Evolutionary conservation across 2,797 vertebrate species (phyloP).

Genomic region (Peromyscus melanophrys): DNA sequence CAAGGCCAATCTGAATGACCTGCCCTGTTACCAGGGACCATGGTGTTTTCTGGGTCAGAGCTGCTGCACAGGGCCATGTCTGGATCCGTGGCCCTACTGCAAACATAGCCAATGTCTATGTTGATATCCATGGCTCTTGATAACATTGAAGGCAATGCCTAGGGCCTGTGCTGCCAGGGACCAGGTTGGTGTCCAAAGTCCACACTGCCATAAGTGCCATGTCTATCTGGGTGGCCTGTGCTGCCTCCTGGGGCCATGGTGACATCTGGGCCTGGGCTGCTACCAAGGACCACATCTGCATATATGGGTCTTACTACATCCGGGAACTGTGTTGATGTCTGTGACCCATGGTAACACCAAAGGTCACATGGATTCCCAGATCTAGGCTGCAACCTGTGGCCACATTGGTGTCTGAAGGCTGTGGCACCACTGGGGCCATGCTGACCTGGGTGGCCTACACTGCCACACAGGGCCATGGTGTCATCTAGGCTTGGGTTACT

Average conservation of each 20-base stretch:
- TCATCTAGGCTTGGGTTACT: neutral
- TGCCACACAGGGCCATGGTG: neutral
- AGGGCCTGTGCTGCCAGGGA: neutral
- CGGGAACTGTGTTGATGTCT: neutral
- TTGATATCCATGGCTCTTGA: neutral
- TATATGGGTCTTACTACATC: neutral
- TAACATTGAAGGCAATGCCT: neutral
- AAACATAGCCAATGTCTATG: neutral
- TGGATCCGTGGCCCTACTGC: neutral
- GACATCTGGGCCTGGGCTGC: neutral
- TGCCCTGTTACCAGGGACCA: neutral
- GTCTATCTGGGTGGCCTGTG: neutral
- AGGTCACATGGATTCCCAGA: rapidly evolving
- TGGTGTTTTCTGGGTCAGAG: neutral
- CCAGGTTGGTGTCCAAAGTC: neutral
- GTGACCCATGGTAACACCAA: neutral
- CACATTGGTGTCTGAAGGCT: neutral
- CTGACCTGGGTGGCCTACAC: neutral
- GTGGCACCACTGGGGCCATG: neutral
- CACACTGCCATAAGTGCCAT: neutral
- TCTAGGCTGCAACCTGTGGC: neutral
- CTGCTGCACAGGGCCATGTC: neutral
- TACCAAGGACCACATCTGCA: neutral
- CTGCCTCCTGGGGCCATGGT: neutral
- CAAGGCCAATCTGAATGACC: neutral